Base-by-base conservation (phyloP, 2,113 vertebrate genomes). In the Entomyzon cyanotis region DNA sequence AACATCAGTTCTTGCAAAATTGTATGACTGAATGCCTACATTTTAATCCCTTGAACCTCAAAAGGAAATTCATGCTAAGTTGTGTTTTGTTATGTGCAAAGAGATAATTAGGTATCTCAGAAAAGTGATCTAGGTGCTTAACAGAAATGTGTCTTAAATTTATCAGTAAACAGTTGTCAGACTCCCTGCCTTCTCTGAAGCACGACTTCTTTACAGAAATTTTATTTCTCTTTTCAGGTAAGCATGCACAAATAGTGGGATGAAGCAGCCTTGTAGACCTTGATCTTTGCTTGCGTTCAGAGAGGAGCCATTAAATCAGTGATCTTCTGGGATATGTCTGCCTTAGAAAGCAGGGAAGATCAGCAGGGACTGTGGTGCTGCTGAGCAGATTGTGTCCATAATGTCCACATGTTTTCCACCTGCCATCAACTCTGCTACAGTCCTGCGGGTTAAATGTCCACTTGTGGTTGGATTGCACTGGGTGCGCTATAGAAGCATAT, bases 391-490 rank as follows among this genome's bases (percentile, higher is more conserved):
- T 5, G 2, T 30, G 23, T 63, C 33, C 25, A 3, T 5, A 47
- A 5, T 4, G 9, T 3, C 4, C 6, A 3, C 5, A 3, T 0
- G 5, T 31, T 83, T 70, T 37, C 25, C 31, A 37, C 9, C 30
- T 78, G 4, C 17, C 5, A 46, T 31, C 27, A 60, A 2, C 6
- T 53, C 22, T 70, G 15, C 16, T 24, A 1, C 3, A 27, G 15
- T 23, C 8, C 50, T 22, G 2, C 20, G 8, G 31, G 4, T 12
- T 63, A 42, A 83, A 46, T 3, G 7, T 30, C 13, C 21, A 7
- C 4, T 46, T 75, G 18, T 27, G 22, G 5, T 9, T 84, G n/a
- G 3, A n/a, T 78, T 41, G 23, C 47, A 37, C 9, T 41, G 24
- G 2, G 8, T 58, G 5, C 16, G 9, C 9, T 74, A 15, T 22